A percentile compares a stretch with the other conserved stretches of the same genome.
These are phyloP conservation scores for Mesoclemmys tuberculata DNA, from an alignment of 2,113 vertebrate genomes.

Conservation along the genomic window DNA sequence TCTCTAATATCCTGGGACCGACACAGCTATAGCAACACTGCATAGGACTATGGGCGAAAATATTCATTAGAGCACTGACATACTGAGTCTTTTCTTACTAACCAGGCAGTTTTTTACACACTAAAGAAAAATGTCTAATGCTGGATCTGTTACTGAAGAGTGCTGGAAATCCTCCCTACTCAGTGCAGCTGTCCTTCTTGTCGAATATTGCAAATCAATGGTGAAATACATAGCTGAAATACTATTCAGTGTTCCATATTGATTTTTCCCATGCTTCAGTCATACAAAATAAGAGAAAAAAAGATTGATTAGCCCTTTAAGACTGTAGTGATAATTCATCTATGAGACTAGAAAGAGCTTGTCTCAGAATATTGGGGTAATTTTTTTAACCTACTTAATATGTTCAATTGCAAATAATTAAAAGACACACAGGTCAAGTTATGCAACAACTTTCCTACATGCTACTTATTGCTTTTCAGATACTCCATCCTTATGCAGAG, in stretches of 20 bases:
- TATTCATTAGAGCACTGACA: conserved; percentile 36
- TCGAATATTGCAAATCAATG: conserved; percentile 30
- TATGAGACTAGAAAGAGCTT: background rate
- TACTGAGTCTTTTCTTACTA: conserved; percentile 62
- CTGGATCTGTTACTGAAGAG: conserved; percentile 16
- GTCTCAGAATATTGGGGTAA: background rate
- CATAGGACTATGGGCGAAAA: background rate
- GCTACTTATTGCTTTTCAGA: background rate
- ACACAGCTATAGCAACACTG: background rate
- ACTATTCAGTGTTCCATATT: background rate
- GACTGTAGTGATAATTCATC: background rate
- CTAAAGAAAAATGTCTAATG: conserved; percentile 41
- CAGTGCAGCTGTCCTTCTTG: background rate
- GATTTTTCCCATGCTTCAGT: conserved; percentile 4
- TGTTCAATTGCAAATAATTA: background rate
- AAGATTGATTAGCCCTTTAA: background rate
- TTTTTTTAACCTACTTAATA: background rate
- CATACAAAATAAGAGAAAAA: conserved; percentile 10
- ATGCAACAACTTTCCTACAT: background rate
- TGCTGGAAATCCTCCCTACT: conserved; percentile 5
- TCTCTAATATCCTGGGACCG: background rate
- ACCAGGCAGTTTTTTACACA: conserved; percentile 55
- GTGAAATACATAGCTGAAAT: conserved; percentile 5
- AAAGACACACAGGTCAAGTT: background rate
- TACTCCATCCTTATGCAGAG: background rate